phyloP scores from a whole-genome alignment of 2,113 vertebrate genomes.

The Colaptes auratus region DNA sequence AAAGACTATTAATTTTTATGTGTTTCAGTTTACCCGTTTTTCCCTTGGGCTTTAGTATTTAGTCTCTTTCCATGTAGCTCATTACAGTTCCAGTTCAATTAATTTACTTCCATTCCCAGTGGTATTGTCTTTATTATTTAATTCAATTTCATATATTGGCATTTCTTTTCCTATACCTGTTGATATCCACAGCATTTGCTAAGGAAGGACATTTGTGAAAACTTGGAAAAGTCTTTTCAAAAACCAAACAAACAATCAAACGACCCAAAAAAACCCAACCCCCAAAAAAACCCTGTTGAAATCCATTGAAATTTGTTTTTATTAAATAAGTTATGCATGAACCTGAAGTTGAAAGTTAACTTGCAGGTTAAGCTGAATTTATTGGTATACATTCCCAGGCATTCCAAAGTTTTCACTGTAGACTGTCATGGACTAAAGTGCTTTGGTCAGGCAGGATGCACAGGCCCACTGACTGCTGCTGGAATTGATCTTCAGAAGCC shows the following conservation, averaged over 20 bases:
- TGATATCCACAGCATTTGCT: background rate
- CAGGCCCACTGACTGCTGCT: background rate
- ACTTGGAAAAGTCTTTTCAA: background rate
- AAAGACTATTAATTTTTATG: background rate
- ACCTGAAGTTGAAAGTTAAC: background rate
- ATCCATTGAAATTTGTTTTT: background rate
- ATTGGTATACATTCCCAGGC: background rate
- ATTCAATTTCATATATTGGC: background rate
- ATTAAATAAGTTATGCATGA: background rate
- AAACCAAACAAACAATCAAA: too few relatives aligned
- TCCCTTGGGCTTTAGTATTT: background rate
- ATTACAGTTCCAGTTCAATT: background rate
- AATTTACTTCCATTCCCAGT: background rate
- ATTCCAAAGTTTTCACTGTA: background rate
- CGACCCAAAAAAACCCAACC: too few relatives aligned
- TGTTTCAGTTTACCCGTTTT: constrained; percentile 5
- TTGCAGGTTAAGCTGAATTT: background rate
- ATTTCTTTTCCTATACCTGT: background rate
- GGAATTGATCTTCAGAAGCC: background rate
- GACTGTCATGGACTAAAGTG: background rate
- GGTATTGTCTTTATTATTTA: background rate
- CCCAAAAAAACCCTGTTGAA: too few relatives aligned
- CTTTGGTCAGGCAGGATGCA: background rate
- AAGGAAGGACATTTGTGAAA: background rate
- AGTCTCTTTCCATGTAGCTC: background rate